Evolutionary conservation across 2,888 invertebrate species (phyloP).

Genomic region (Cheilosia urbana): DNA sequence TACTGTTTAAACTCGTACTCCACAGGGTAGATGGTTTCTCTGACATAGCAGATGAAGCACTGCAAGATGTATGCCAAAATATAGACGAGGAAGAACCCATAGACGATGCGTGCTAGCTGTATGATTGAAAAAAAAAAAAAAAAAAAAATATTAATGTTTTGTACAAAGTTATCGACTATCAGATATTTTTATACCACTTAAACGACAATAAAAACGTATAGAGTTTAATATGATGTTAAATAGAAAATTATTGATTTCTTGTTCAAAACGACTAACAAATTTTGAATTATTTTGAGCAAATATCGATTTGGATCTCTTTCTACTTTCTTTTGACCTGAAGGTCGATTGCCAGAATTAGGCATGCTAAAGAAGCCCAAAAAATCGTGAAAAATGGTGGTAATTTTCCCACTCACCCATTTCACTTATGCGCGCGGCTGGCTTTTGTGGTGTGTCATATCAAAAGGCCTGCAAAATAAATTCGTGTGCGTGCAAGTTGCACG

Average conservation of each 20-base stretch:
- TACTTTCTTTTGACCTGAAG: no score
- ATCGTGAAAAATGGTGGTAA: no score
- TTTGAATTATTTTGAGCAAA: no score
- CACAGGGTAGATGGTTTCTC: conserved; percentile 80
- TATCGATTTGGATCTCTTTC: no score
- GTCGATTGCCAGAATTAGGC: no score
- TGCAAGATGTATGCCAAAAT: conserved; percentile 79
- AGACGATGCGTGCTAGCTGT: conserved; percentile 81
- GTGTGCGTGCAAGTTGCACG: no score
- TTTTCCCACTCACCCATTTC: no score
- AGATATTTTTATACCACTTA: conserved; percentile 68
- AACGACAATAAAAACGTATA: conserved; percentile 64
- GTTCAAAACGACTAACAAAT: neutral
- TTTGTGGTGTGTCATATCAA: no score
- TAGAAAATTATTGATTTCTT: neutral
- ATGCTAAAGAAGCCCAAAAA: no score
- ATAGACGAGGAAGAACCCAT: conserved; percentile 81
- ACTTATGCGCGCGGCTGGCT: no score
- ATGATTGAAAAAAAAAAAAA: conserved; percentile 6
- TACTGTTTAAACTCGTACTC: conserved; percentile 66
- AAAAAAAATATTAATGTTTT: conserved; percentile 23
- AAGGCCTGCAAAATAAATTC: no score
- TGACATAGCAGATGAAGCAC: conserved; percentile 81
- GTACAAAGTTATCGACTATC: conserved; percentile 68
- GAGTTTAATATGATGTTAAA: conserved; percentile 53